phyloP scores from a whole-genome alignment of 1,140 invertebrate genomes.

The Papilio polyxenes region DNA sequence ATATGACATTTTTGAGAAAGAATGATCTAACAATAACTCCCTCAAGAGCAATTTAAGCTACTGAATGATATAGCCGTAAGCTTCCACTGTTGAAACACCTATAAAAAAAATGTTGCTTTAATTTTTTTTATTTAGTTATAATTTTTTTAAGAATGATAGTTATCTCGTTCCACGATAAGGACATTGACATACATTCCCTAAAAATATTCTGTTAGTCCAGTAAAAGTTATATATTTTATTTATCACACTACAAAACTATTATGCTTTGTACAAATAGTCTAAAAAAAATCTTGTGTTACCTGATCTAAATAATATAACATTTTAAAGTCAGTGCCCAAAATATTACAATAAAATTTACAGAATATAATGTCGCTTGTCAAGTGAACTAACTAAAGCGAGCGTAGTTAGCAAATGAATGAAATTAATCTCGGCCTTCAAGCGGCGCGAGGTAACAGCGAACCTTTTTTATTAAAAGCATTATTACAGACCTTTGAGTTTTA shows the following conservation, averaged over 20 bases:
- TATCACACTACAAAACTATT: no score
- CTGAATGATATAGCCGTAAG: no score
- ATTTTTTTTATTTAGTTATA: neutral
- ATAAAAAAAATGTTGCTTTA: no score
- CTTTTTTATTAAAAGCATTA: constrained; percentile 9
- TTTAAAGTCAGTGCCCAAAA: neutral
- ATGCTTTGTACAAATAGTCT: no score
- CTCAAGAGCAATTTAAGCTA: no score
- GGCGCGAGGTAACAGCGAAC: neutral
- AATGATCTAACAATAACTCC: no score
- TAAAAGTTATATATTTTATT: no score
- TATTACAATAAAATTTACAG: neutral
- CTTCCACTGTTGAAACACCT: neutral
- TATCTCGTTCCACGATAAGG: neutral
- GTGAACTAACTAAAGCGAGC: neutral
- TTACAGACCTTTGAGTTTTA: neutral
- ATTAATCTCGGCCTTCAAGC: neutral
- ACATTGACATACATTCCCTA: neutral
- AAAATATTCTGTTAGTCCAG: neutral
- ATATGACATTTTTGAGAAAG: no score
- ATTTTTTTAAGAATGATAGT: neutral
- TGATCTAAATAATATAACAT: neutral
- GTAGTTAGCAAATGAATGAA: neutral
- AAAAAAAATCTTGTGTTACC: no score
- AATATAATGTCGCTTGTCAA: neutral